phyloP scores from a whole-genome alignment of 2,888 invertebrate species.

The Drosophila meridiana region DNA sequence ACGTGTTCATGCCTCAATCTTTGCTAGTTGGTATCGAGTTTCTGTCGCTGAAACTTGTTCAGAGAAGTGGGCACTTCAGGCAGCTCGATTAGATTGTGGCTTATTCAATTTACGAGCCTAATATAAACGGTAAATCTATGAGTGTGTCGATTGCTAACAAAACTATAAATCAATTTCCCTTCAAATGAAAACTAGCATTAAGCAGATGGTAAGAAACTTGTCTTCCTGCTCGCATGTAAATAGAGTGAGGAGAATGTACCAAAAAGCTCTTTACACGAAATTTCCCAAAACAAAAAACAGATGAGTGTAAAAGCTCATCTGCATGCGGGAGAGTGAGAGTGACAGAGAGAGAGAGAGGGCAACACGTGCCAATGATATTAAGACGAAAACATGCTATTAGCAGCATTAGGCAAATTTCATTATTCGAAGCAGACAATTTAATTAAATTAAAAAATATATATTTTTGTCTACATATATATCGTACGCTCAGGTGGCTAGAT shows the following conservation, averaged over 20 bases:
- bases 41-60: background rate
- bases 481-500: slow-evolving; percentile 16
- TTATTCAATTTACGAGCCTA: slow-evolving; percentile 28
- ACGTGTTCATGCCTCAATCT: slow-evolving; percentile 19
- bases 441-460: slow-evolving; percentile 9
- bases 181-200: background rate
- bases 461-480: background rate
- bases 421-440: slow-evolving; percentile 1
- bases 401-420: slow-evolving; percentile 9
- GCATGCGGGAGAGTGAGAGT: background rate
- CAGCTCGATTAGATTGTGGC: slow-evolving; percentile 39
- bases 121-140: slow-evolving; percentile 18
- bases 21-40: background rate
- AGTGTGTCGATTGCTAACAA: slow-evolving; percentile 7
- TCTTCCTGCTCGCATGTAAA: slow-evolving; percentile 3
- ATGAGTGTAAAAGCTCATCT: slow-evolving; percentile 37
- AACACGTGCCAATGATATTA: slow-evolving; percentile 37
- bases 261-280: slow-evolving; percentile 57
- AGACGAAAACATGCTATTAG: slow-evolving; percentile 16
- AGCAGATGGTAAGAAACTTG: slow-evolving; percentile 19
- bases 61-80: slow-evolving; percentile 5
- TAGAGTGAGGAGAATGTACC: slow-evolving; percentile 18
- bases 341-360: slow-evolving; percentile 11
- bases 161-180: slow-evolving; percentile 1
- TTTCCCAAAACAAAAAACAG: slow-evolving; percentile 77